These are phyloP conservation scores for Eueides isabella DNA, from an alignment of 1,140 invertebrate species.

Conservation along the genomic window DNA sequence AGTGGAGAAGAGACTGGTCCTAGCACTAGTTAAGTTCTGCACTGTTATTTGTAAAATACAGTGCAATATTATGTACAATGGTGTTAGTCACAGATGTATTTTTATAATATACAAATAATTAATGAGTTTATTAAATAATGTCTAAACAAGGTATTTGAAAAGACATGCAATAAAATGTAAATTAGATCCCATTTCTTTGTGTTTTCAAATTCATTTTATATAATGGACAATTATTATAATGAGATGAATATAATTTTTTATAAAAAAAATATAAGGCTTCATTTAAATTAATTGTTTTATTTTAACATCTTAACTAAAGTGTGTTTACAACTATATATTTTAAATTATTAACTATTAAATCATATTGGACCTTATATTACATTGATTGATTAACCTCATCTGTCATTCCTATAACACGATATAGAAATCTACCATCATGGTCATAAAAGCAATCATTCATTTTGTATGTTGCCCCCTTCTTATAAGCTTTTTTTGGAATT, in stretches of 20 bases:
- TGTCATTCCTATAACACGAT: slow-evolving; percentile 86
- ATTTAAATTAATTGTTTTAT: slow-evolving; percentile 49
- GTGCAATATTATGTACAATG: slow-evolving; percentile 54
- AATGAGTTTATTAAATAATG: slow-evolving; percentile 34
- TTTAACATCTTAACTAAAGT: background rate
- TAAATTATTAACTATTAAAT: too few species aligned
- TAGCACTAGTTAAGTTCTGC: too few species aligned
- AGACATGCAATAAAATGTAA: slow-evolving; percentile 59
- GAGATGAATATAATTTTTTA: slow-evolving; percentile 77
- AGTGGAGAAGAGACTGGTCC: too few species aligned
- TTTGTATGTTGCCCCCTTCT: slow-evolving; percentile 85
- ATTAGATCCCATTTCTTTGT: slow-evolving; percentile 37
- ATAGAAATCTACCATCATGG: slow-evolving; percentile 89
- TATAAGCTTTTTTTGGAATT: slow-evolving; percentile 84
- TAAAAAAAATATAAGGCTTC: slow-evolving; percentile 74
- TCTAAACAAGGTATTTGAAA: slow-evolving; percentile 43
- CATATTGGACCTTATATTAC: background rate
- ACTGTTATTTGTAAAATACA: too few species aligned
- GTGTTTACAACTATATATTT: background rate
- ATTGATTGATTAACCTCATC: slow-evolving; percentile 3
- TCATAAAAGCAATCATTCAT: slow-evolving; percentile 90
- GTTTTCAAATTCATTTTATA: slow-evolving; percentile 57
- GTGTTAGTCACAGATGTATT: slow-evolving; percentile 60
- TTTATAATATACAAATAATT: slow-evolving; percentile 49
- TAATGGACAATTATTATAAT: slow-evolving; percentile 64